A percentile compares a stretch with the other conserved stretches of the same genome.
Evolutionary conservation across 2,888 invertebrate genomes (phyloP).

Genomic region (Cheilosia vernalis): DNA sequence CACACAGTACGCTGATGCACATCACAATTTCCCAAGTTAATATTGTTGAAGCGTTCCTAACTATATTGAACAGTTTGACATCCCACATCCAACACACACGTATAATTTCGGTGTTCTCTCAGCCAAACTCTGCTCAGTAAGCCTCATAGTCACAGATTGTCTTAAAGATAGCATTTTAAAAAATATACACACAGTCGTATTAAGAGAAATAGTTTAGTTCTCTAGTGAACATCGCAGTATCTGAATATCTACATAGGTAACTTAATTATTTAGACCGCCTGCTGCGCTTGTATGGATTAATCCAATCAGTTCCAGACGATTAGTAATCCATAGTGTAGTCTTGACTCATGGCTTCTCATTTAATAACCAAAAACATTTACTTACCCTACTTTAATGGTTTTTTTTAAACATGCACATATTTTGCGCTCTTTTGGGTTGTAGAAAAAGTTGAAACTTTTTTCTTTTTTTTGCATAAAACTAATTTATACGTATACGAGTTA

Average conservation of each 20-base stretch:
- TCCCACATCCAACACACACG: too few species aligned
- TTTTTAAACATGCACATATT: background rate
- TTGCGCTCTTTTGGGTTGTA: background rate
- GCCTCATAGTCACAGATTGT: too few species aligned
- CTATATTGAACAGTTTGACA: too few species aligned
- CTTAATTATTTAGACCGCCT: background rate
- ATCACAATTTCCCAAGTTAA: too few species aligned
- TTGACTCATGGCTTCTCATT: background rate
- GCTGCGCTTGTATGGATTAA: background rate
- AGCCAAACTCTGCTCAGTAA: too few species aligned
- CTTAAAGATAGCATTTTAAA: too few species aligned
- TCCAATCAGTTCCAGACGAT: background rate
- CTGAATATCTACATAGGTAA: background rate
- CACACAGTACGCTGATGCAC: too few species aligned
- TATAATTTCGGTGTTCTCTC: too few species aligned
- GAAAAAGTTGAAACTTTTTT: background rate
- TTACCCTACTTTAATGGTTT: slow-evolving; percentile 3
- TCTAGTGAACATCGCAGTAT: background rate
- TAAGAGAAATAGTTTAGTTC: background rate
- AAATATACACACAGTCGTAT: too few species aligned
- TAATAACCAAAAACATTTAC: background rate
- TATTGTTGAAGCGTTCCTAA: too few species aligned
- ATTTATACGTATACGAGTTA: slow-evolving; percentile 43
- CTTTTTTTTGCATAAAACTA: slow-evolving; percentile 20
- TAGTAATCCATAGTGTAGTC: background rate